Percentiles rank a stretch among this genome's conserved stretches.
Evolutionary conservation across 2,797 vertebrate genomes (phyloP).

Genomic region (Chelmon rostratus): DNA sequence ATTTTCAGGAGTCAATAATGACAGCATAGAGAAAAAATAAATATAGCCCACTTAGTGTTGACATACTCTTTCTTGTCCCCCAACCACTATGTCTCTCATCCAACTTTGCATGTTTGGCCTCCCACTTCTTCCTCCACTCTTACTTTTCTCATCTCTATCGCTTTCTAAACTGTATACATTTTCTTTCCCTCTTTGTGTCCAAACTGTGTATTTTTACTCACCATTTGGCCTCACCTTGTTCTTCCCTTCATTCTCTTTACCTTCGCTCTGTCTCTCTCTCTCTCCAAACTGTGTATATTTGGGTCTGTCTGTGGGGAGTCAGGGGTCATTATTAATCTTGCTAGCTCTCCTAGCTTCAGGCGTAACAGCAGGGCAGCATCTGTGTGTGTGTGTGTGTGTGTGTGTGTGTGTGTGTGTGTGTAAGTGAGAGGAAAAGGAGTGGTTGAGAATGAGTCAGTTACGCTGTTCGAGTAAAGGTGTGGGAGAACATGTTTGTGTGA

Average conservation of each 20-base stretch:
- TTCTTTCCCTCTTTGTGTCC: constrained; percentile 65
- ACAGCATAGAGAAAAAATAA: neutral
- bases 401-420: constrained; percentile 42
- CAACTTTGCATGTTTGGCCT: constrained; percentile 28
- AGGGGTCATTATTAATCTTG: constrained; percentile 89
- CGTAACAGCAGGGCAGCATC: constrained; percentile 84
- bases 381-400: constrained; percentile 61
- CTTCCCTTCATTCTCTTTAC: constrained; percentile 57
- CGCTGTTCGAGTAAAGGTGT: constrained; percentile 70
- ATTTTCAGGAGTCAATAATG: constrained; percentile 19
- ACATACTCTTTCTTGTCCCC: constrained; percentile 5
- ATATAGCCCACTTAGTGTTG: constrained; percentile 15
- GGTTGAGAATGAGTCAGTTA: constrained; percentile 78
- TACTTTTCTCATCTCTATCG: constrained; percentile 35
- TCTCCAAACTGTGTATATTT: constrained; percentile 88
- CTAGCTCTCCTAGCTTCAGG: constrained; percentile 86
- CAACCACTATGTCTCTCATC: neutral
- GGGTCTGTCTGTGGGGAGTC: constrained; percentile 85
- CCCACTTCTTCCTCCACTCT: constrained; percentile 32
- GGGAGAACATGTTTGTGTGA: constrained; percentile 72
- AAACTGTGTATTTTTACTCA: constrained; percentile 75
- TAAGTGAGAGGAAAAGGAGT: constrained; percentile 65
- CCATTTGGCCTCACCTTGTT: constrained; percentile 62
- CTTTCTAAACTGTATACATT: constrained; percentile 63
- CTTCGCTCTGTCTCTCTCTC: constrained; percentile 55